Percentiles rank a stretch among this genome's conserved stretches.
Conservation (phyloP, 2,888 invertebrate genomes). For the Calliopum simillimum region DNA sequence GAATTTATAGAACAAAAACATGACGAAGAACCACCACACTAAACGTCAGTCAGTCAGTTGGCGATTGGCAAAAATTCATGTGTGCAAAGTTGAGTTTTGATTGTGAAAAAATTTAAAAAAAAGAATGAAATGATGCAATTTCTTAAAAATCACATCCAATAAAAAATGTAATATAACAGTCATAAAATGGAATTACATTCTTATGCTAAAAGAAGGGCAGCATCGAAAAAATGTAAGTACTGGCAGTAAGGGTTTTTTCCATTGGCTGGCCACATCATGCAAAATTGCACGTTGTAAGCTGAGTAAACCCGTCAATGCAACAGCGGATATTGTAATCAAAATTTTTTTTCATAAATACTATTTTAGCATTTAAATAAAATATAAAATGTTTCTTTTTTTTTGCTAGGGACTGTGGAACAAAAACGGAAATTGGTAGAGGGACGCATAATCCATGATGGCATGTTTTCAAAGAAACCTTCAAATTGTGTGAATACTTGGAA, state of each 20-base stretch:
- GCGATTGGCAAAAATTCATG: not conserved
- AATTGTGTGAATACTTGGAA: constrained; percentile 61
- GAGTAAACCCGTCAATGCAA: not conserved
- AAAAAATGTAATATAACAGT: constrained; percentile 11
- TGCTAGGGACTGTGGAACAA: constrained; percentile 61
- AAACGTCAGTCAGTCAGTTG: constrained; percentile 15
- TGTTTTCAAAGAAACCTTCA: constrained; percentile 58
- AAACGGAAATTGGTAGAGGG: constrained; percentile 59
- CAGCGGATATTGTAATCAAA: not conserved
- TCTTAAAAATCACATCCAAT: no score
- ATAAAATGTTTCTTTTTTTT: constrained; percentile 25
- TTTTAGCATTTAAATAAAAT: not conserved
- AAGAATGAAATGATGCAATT: not conserved
- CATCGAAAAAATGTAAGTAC: constrained; percentile 60
- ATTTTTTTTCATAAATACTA: not conserved
- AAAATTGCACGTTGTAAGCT: not conserved
- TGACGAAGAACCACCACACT: constrained; percentile 15
- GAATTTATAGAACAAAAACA: constrained; percentile 34
- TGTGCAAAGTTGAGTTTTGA: not conserved
- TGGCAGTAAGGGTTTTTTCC: not conserved
- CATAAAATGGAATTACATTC: constrained; percentile 61
- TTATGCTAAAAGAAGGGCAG: constrained; percentile 58
- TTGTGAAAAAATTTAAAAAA: constrained; percentile 7
- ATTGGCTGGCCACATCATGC: no score
- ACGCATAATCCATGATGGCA: constrained; percentile 58